A percentile compares a stretch with the other conserved stretches of the same genome.
Evolutionary conservation across 2,113 vertebrate species (phyloP).

Genomic region (Lagopus leucura): DNA sequence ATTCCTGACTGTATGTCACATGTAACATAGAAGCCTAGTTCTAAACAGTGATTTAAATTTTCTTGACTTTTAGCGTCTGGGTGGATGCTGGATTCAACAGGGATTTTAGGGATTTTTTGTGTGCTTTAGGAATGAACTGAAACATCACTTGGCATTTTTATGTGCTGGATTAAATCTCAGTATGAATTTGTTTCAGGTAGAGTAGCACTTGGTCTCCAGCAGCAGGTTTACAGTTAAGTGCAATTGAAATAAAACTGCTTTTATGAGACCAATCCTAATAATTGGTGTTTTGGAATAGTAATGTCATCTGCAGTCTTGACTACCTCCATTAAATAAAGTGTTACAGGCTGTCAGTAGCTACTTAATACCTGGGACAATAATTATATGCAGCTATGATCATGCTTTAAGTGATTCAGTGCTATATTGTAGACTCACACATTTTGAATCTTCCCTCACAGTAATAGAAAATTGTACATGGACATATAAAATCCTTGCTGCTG

Average conservation of each 20-base stretch:
- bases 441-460: background rate
- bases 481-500: background rate
- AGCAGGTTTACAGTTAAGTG: background rate
- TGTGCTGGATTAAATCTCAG: background rate
- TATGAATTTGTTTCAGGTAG: background rate
- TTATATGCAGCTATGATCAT: background rate
- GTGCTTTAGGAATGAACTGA: background rate
- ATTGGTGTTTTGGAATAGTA: constrained; percentile 2
- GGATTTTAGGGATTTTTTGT: background rate
- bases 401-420: background rate
- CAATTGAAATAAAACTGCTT: background rate
- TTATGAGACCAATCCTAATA: background rate
- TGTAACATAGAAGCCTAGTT: background rate
- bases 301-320: background rate
- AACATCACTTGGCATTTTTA: background rate
- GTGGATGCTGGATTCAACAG: background rate
- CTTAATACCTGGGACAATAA: background rate
- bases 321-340: background rate
- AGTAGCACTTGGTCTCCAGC: background rate
- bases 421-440: background rate
- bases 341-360: background rate
- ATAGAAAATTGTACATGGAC: background rate
- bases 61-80: background rate
- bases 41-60: background rate
- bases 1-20: background rate